Evolutionary conservation across 53 echinoderm and acorn worm genomes (phyloP).

Genomic region (Luidia sarsii): DNA sequence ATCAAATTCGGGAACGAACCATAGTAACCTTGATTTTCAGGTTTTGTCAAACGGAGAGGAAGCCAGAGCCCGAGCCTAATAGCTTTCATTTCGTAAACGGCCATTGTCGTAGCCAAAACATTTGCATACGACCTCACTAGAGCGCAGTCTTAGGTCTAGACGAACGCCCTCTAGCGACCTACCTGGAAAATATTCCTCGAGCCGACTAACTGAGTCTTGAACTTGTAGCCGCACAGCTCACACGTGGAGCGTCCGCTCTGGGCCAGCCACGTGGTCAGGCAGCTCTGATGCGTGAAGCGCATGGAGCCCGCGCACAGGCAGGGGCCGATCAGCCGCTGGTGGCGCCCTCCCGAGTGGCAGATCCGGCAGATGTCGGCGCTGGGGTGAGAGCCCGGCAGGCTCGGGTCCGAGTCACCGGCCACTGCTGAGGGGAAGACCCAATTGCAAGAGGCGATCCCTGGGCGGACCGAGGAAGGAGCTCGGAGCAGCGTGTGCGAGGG

Average conservation of each 20-base stretch:
- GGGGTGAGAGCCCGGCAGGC: constrained; percentile 17
- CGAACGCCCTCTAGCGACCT: too few species aligned
- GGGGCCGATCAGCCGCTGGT: constrained; percentile 43
- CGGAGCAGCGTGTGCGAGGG: background rate
- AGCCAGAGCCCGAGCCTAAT: too few species aligned
- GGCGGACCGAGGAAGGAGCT: background rate
- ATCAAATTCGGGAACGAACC: too few species aligned
- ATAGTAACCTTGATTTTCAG: too few species aligned
- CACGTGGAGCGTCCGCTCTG: constrained; percentile 73
- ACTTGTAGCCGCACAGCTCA: constrained; percentile 81
- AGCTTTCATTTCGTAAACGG: too few species aligned
- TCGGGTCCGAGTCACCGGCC: constrained; percentile 27
- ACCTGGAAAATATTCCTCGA: constrained; percentile 32
- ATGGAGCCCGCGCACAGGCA: constrained; percentile 74
- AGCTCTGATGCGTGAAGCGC: constrained; percentile 73
- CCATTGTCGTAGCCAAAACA: too few species aligned
- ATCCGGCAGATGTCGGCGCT: constrained; percentile 45
- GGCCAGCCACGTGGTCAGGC: constrained; percentile 73
- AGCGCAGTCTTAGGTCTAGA: too few species aligned
- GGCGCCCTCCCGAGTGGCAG: constrained; percentile 46
- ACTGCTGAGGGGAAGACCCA: background rate
- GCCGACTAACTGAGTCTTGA: constrained; percentile 54
- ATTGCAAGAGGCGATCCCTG: background rate
- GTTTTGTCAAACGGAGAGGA: too few species aligned
- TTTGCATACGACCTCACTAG: too few species aligned